A percentile compares a stretch with the other conserved stretches of the same genome.
These are phyloP conservation scores for Typhlomys cinereus DNA, from an alignment of 2,113 vertebrate genomes.

Conservation along the genomic window DNA sequence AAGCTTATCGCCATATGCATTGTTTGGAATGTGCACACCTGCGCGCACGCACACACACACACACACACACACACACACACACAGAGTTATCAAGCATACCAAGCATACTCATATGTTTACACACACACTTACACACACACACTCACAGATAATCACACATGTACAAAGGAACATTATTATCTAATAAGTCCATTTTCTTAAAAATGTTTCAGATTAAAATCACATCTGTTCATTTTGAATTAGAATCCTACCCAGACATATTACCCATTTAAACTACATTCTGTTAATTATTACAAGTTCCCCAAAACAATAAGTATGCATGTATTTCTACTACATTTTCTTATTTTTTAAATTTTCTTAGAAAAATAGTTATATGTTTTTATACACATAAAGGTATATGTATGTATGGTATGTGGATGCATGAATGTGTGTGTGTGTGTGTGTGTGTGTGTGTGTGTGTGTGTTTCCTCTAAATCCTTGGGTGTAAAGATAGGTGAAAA, in stretches of 20 bases:
- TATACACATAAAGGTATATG: not conserved
- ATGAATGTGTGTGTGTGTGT: not conserved
- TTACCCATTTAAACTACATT: not conserved
- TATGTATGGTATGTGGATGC: not conserved
- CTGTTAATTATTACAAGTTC: not conserved
- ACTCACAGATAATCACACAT: no score
- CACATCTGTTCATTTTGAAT: conserved; percentile 6
- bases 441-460: no score
- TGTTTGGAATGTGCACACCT: no score
- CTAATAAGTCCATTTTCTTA: conserved; percentile 3
- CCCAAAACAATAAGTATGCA: not conserved
- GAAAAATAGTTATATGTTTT: not conserved
- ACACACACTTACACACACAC: not conserved
- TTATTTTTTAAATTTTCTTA: not conserved
- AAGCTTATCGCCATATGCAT: no score
- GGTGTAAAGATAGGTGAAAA: conserved; percentile 24
- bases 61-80: not conserved
- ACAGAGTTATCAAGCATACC: no score
- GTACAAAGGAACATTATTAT: no score
- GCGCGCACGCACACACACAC: not conserved
- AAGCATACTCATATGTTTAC: not conserved
- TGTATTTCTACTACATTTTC: not conserved
- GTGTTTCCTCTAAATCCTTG: not conserved
- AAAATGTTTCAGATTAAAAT: conserved; percentile 24
- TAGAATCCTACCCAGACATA: not conserved